These are phyloP conservation scores for Pteromalus puparum DNA, from an alignment of 1,140 invertebrate species.

Conservation along the genomic window DNA sequence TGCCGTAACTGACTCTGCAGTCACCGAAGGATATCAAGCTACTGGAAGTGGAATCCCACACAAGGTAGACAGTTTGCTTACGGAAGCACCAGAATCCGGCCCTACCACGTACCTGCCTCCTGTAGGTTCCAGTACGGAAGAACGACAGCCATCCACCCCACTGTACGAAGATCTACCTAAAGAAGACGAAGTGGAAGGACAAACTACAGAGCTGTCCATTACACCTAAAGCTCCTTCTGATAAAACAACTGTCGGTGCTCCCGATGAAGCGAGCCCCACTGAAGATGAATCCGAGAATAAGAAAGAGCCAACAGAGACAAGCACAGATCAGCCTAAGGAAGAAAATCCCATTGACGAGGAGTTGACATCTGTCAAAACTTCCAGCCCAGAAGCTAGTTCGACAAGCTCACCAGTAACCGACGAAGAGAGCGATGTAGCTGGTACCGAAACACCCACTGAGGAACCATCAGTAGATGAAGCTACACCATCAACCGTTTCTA, in stretches of 20 bases:
- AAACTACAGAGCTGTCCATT: slow-evolving; percentile 38
- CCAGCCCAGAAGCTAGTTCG: neutral
- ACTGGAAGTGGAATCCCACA: slow-evolving; percentile 52
- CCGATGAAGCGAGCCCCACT: neutral
- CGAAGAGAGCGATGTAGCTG: neutral
- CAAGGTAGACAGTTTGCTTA: slow-evolving; percentile 55
- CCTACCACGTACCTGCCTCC: slow-evolving; percentile 53
- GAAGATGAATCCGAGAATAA: neutral
- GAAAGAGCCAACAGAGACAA: neutral
- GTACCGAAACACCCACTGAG: neutral
- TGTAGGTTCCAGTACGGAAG: slow-evolving; percentile 45
- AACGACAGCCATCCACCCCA: slow-evolving; percentile 48
- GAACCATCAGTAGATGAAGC: neutral
- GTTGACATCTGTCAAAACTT: neutral
- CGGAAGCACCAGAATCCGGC: slow-evolving; percentile 54
- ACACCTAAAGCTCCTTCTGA: slow-evolving; percentile 23
- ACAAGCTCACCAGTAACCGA: neutral
- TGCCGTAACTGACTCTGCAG: slow-evolving; percentile 55
- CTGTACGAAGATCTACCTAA: slow-evolving; percentile 49
- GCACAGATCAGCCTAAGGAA: neutral
- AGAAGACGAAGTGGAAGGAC: slow-evolving; percentile 45
- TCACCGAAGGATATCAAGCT: slow-evolving; percentile 56
- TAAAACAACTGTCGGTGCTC: neutral
- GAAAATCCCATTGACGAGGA: neutral
- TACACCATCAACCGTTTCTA: neutral